Percentiles rank a stretch among this genome's conserved stretches.
Evolutionary conservation across 1,140 invertebrate species (phyloP).

Genomic region (Drosophila virilis): DNA sequence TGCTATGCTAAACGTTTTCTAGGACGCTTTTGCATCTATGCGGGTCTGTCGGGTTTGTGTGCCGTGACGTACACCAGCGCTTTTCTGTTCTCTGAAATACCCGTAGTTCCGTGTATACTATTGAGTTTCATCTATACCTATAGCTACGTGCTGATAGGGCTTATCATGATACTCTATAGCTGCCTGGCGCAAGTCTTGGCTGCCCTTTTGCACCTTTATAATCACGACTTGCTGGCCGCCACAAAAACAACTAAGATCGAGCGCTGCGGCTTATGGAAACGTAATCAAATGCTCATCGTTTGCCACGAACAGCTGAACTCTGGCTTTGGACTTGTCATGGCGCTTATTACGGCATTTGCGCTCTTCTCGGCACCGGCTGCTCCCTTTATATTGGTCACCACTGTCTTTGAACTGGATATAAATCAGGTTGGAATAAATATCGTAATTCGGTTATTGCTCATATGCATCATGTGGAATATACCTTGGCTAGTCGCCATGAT

Average conservation of each 20-base stretch:
- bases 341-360: slow-evolving; percentile 45
- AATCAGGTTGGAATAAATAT: background rate
- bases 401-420: slow-evolving; percentile 39
- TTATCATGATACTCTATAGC: slow-evolving; percentile 47
- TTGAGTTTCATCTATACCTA: slow-evolving; percentile 23
- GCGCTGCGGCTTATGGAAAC: slow-evolving; percentile 24
- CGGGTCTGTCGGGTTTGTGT: slow-evolving; percentile 11
- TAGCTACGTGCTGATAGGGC: slow-evolving; percentile 43
- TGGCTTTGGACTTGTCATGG: slow-evolving; percentile 51
- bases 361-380: slow-evolving; percentile 44
- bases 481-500: slow-evolving; percentile 36
- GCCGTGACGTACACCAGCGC: slow-evolving; percentile 2
- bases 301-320: slow-evolving; percentile 55
- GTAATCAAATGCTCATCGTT: slow-evolving; percentile 50
- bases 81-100: background rate
- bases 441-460: slow-evolving; percentile 7
- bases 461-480: slow-evolving; percentile 48
- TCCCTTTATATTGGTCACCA: slow-evolving; percentile 60
- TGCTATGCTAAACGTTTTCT: slow-evolving; percentile 23
- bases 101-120: background rate
- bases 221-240: slow-evolving; percentile 35
- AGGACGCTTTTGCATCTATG: slow-evolving; percentile 15
- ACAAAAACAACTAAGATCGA: slow-evolving; percentile 3
- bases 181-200: slow-evolving; percentile 51
- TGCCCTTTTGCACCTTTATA: slow-evolving; percentile 42